Base-by-base conservation (phyloP, 1,140 invertebrate genomes). In the Euwallacea fornicatus region DNA sequence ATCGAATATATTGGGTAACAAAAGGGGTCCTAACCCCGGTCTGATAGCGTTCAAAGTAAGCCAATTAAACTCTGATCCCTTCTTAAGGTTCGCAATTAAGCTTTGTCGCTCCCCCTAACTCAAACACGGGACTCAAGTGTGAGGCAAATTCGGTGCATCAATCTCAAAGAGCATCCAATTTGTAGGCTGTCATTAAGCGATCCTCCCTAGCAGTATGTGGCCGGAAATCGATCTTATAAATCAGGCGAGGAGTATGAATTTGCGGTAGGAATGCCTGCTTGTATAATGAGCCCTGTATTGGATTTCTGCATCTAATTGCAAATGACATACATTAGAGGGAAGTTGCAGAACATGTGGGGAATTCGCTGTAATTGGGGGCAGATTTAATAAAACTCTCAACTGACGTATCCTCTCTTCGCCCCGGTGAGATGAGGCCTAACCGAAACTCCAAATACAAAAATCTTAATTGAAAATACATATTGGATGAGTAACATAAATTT, bases 191-290 rank as follows among this genome's bases (percentile, higher is more conserved):
- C 46, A 13, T 13, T 11, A 50, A 11, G 9, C 46, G 46, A 50
- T 50, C 6, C 46, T 50, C 46, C 46, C 46, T 50, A 10, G 46
- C 46, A 50, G 46, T 50, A 50, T 50, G 46, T 13, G 46, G 46
- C 46, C 46, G 46, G 46, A 50, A 11, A 50, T 50, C 46, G 46
- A 50, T 50, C 9, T 50, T 13, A 50, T 50, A 50, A 50, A 50
- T 50, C 46, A 50, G 46, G 3, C 46, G 9, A 50, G 46, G 46
- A 50, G 13, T 50, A 50, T 50, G 46, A 33, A 33, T 33, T 33
- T 33, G 21, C 21, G 21, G 21, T 33, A 33, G 21, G 21, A 33
- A 33, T 33, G 21, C 21, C 1, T 33, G 21, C 21, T 33, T 33
- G 21, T 33, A 33, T 33, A 33, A 33, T 33, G 21, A 33, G 21